These are phyloP conservation scores for Oryzias woworae DNA, from an alignment of 2,113 vertebrate species.

Conservation along the genomic window DNA sequence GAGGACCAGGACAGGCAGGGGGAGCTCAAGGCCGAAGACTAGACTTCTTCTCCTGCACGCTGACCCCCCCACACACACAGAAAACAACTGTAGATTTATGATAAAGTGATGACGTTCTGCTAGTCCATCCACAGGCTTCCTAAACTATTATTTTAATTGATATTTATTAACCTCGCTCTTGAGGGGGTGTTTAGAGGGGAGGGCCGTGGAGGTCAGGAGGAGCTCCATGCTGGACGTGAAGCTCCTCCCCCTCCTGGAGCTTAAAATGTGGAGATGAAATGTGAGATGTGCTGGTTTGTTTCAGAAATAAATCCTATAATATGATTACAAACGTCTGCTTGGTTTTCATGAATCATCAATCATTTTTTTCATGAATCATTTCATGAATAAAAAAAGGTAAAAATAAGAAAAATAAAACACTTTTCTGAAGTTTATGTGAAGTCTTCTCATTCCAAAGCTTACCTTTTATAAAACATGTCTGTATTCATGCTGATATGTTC, in stretches of 20 bases:
- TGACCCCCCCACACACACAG: slow-evolving; percentile 1
- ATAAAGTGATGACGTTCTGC: neutral
- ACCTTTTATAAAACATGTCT: no score
- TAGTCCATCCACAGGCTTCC: neutral
- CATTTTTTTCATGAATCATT: no score
- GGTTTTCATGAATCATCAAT: no score
- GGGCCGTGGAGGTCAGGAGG: neutral
- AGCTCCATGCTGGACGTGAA: slow-evolving; percentile 53
- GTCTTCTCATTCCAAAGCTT: no score
- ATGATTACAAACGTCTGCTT: neutral
- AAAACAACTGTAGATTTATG: slow-evolving; percentile 6
- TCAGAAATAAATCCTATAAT: slow-evolving; percentile 48
- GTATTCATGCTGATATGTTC: no score
- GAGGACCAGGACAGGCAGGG: slow-evolving; percentile 61
- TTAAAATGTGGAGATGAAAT: neutral
- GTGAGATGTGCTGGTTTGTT: neutral
- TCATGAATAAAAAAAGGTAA: no score
- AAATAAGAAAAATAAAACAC: no score
- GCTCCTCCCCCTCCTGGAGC: neutral
- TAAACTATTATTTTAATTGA: slow-evolving; percentile 1
- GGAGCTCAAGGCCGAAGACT: slow-evolving; percentile 11
- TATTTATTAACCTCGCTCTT: slow-evolving; percentile 73
- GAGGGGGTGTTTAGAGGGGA: slow-evolving; percentile 17
- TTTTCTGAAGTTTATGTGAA: no score
- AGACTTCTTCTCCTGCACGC: neutral